These are phyloP conservation scores for Euura saliciscinereae DNA, from an alignment of 1,140 invertebrate species.

Conservation along the genomic window DNA sequence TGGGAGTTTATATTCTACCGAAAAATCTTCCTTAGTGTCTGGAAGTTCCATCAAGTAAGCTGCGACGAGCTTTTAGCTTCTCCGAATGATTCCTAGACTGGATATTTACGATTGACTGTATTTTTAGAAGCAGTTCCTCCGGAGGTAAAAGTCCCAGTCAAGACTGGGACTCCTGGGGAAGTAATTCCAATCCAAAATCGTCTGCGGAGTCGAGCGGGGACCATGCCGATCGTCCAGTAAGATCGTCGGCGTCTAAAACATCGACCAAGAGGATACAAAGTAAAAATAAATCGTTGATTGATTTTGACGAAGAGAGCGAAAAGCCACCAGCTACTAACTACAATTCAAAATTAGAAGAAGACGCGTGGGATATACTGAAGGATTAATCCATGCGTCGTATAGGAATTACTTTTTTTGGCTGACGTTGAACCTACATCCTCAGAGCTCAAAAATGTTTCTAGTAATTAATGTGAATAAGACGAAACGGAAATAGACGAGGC, in stretches of 20 bases:
- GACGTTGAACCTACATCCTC: background rate
- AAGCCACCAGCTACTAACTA: slow-evolving; percentile 42
- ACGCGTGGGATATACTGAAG: slow-evolving; percentile 65
- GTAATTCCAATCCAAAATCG: slow-evolving; percentile 31
- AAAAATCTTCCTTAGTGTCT: slow-evolving; percentile 60
- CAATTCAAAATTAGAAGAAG: slow-evolving; percentile 59
- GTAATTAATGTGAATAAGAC: no score
- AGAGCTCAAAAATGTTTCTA: no score
- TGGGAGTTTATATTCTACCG: slow-evolving; percentile 55
- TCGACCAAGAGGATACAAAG: slow-evolving; percentile 45
- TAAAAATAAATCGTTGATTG: slow-evolving; percentile 58
- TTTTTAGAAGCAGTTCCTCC: slow-evolving; percentile 34
- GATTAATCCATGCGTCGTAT: slow-evolving; percentile 45
- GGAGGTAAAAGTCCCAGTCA: slow-evolving; percentile 29
- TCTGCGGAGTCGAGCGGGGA: slow-evolving; percentile 28
- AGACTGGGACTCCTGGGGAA: slow-evolving; percentile 46
- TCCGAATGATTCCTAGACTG: background rate
- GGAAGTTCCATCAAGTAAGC: slow-evolving; percentile 50
- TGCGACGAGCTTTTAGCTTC: slow-evolving; percentile 11
- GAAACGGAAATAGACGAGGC: no score
- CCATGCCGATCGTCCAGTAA: slow-evolving; percentile 12
- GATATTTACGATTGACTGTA: slow-evolving; percentile 18
- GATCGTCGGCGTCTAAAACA: slow-evolving; percentile 31
- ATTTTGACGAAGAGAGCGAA: slow-evolving; percentile 56
- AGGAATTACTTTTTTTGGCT: background rate